Percentiles rank a stretch among this genome's conserved stretches.
phyloP scores from a whole-genome alignment of 2,888 invertebrate genomes.

The Plagiodera versicolora region DNA sequence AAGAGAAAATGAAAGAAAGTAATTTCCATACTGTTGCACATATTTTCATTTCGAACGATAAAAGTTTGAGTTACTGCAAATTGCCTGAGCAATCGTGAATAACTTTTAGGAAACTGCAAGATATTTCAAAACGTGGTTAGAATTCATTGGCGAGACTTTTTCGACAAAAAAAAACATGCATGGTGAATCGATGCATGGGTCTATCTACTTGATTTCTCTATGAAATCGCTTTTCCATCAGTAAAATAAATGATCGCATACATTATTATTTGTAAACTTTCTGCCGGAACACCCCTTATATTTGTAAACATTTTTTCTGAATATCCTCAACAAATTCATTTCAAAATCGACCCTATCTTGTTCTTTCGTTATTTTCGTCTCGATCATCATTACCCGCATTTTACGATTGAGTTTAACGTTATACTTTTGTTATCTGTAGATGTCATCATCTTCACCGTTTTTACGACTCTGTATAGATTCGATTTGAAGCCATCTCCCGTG shows the following conservation, averaged over 20 bases:
- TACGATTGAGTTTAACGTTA: slow-evolving; percentile 15
- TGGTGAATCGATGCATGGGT: background rate
- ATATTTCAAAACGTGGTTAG: slow-evolving; percentile 19
- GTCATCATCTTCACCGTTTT: slow-evolving; percentile 20
- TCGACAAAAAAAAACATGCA: background rate
- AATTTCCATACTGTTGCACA: slow-evolving; percentile 22
- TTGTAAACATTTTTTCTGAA: too few relatives aligned
- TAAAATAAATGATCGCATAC: too few relatives aligned
- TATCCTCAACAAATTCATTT: too few relatives aligned
- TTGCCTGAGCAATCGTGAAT: slow-evolving; percentile 32
- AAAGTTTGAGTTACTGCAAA: slow-evolving; percentile 35
- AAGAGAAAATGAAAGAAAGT: background rate
- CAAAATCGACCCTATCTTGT: background rate
- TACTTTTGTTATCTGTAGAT: slow-evolving; percentile 15
- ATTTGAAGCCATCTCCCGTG: slow-evolving; percentile 16
- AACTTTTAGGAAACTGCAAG: slow-evolving; percentile 21
- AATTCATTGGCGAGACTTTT: slow-evolving; percentile 8
- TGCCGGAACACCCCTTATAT: too few relatives aligned
- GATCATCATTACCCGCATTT: slow-evolving; percentile 10
- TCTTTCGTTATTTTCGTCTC: background rate
- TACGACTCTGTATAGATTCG: slow-evolving; percentile 17
- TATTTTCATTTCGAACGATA: slow-evolving; percentile 21
- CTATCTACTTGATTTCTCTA: background rate
- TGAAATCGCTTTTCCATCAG: too few relatives aligned
- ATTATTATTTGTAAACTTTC: too few relatives aligned